phyloP scores from a whole-genome alignment of 2,113 vertebrate species.

The Lepus europaeus region DNA sequence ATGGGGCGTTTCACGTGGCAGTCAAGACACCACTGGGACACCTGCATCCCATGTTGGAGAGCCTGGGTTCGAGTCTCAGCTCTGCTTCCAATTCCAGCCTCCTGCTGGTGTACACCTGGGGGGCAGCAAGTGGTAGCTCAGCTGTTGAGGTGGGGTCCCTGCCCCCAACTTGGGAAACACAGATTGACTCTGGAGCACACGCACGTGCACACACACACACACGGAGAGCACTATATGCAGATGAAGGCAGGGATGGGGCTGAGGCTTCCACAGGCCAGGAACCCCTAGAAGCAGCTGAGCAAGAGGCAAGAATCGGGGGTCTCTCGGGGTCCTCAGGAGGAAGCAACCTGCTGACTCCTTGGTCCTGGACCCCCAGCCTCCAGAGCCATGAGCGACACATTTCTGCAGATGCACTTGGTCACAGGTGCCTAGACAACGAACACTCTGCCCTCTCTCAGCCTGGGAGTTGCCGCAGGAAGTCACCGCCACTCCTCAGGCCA shows the following conservation, averaged over 20 bases:
- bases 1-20: too few relatives aligned
- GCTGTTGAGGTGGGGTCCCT: too few relatives aligned
- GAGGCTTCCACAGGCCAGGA: neutral
- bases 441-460: neutral
- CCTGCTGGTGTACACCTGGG: too few relatives aligned
- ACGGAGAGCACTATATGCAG: too few relatives aligned
- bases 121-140: too few relatives aligned
- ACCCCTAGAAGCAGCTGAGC: neutral
- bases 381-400: neutral
- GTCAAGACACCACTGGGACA: too few relatives aligned
- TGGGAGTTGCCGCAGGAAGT: neutral
- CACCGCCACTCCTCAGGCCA: neutral
- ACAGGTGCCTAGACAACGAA: neutral
- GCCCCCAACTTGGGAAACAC: too few relatives aligned
- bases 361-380: neutral
- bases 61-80: too few relatives aligned
- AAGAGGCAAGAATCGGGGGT: neutral
- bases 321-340: neutral
- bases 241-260: neutral
- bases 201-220: too few relatives aligned
- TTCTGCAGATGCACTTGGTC: neutral
- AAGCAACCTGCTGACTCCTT: neutral
- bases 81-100: too few relatives aligned
- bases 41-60: too few relatives aligned
- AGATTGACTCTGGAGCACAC: too few relatives aligned